Percentiles rank a stretch among this genome's conserved stretches.
These are phyloP conservation scores for Pteropus alecto DNA, from an alignment of 2,113 vertebrate species.

Conservation along the genomic window DNA sequence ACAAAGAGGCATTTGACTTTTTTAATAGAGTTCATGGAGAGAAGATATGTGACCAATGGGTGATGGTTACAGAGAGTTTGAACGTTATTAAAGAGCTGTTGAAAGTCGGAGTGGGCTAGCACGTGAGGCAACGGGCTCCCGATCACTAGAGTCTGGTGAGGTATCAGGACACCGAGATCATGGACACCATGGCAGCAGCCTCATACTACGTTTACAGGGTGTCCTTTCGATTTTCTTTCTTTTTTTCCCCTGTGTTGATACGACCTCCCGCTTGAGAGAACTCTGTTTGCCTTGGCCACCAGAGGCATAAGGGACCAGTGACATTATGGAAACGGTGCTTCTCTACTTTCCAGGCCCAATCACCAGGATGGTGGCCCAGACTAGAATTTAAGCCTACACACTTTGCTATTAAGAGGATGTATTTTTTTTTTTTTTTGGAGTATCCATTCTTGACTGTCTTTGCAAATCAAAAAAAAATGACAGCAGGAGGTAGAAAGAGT, in stretches of 20 bases:
- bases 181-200: neutral
- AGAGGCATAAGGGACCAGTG: neutral
- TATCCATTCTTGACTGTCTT: neutral
- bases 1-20: neutral
- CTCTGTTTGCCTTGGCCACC: neutral
- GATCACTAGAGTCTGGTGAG: neutral
- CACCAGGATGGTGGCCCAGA: neutral
- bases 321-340: neutral
- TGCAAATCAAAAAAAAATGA: neutral
- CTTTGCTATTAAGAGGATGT: neutral
- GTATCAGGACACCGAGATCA: neutral
- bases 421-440: neutral
- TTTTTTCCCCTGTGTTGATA: neutral
- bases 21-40: neutral
- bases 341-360: fast-evolving
- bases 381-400: neutral
- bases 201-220: neutral
- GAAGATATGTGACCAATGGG: neutral
- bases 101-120: neutral
- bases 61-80: neutral
- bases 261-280: neutral
- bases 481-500: neutral
- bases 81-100: neutral
- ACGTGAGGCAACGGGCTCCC: neutral
- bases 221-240: neutral